Conservation (phyloP, 2,113 vertebrate genomes). For the Hyaena hyaena region DNA sequence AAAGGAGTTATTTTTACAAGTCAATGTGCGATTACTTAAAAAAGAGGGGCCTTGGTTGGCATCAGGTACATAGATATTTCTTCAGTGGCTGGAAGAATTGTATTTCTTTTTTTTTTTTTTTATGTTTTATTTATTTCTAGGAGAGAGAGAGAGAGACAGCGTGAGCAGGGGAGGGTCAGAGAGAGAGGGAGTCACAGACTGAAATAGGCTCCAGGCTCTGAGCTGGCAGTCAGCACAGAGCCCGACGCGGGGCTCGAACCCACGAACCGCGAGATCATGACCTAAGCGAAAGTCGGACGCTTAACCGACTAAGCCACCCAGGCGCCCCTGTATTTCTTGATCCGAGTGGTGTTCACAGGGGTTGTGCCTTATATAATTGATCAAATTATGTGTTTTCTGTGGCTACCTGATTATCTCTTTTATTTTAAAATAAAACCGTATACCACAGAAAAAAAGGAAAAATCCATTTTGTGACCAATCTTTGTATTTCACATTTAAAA, state of each 20-base stretch:
- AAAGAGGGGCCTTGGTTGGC: background rate
- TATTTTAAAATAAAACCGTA: slow-evolving; percentile 9
- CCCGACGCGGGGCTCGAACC: too few relatives aligned
- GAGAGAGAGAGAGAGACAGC: too few relatives aligned
- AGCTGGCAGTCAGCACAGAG: too few relatives aligned
- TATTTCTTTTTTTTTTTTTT: too few relatives aligned
- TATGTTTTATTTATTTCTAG: too few relatives aligned
- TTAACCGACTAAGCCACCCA: too few relatives aligned
- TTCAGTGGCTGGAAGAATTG: background rate
- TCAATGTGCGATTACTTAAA: background rate
- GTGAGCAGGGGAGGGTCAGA: too few relatives aligned
- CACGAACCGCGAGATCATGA: too few relatives aligned
- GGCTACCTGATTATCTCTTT: background rate
- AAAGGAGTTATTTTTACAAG: background rate
- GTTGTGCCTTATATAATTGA: background rate
- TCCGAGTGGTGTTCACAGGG: background rate
- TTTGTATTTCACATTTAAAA: background rate
- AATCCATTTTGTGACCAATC: background rate
- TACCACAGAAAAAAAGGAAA: background rate
- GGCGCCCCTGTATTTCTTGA: slow-evolving; percentile 7
- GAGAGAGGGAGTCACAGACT: too few relatives aligned
- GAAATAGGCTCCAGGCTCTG: too few relatives aligned
- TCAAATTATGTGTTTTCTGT: background rate
- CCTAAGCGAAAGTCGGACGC: too few relatives aligned
- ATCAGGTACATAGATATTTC: background rate